phyloP scores from a whole-genome alignment of 2,888 invertebrate species.

The Dynastes tityus region DNA sequence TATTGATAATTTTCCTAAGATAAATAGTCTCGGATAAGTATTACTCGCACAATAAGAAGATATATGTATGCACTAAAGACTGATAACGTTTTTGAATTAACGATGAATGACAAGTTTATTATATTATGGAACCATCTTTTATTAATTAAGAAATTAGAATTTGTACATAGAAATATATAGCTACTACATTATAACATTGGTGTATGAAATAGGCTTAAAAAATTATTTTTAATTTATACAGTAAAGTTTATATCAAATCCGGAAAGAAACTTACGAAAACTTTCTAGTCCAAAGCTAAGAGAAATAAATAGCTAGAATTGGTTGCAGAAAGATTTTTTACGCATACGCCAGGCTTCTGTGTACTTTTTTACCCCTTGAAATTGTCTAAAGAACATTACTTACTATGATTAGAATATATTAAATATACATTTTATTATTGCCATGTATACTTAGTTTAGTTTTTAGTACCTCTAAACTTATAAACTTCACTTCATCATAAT shows the following conservation, averaged over 20 bases:
- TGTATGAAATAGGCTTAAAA: not conserved
- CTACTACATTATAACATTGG: not conserved
- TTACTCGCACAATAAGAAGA: slow-evolving; percentile 10
- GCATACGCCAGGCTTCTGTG: too few species aligned
- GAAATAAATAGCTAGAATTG: not conserved
- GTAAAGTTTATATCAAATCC: not conserved
- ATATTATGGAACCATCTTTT: slow-evolving; percentile 12
- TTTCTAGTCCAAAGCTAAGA: slow-evolving; percentile 13
- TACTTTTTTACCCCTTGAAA: too few species aligned
- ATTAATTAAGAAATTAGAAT: not conserved
- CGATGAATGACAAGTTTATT: slow-evolving; percentile 22
- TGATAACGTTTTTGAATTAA: slow-evolving; percentile 38
- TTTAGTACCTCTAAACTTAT: slow-evolving; percentile 30
- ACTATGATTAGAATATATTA: slow-evolving; percentile 28
- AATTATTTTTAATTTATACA: not conserved
- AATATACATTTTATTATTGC: slow-evolving; percentile 51
- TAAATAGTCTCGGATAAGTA: not conserved
- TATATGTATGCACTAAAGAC: slow-evolving; percentile 36
- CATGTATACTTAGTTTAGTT: slow-evolving; percentile 48
- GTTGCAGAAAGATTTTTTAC: too few species aligned
- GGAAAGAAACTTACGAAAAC: not conserved
- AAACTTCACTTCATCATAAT: slow-evolving; percentile 30
- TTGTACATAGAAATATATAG: slow-evolving; percentile 31
- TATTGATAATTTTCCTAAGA: not conserved
- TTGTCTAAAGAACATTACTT: not conserved